Base-by-base conservation (phyloP, 2,113 vertebrate genomes). In the Oceanodroma tethys region DNA sequence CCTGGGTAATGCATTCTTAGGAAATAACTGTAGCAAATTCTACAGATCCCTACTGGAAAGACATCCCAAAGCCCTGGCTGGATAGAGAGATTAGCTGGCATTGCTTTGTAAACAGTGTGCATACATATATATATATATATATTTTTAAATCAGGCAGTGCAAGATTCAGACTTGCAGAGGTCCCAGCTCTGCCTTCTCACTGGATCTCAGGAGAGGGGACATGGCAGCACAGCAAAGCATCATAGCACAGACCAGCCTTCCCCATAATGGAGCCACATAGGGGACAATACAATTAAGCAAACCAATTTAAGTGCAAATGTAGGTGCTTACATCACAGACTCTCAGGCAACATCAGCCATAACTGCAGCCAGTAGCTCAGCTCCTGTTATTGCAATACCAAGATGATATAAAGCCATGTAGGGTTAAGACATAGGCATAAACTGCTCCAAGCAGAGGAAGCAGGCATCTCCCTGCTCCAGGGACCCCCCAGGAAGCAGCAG, bases 1-100 rank as follows among this genome's bases (percentile, higher is more conserved):
- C 52, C 62, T 0, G 2, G 55, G 86, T 95, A 93, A 87, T 76
- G 66, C 66, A 56, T 96, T 93, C 94, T 70, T 72, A 42, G 89
- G 70, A 94, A 95, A 72, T 86, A 91, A 94, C 76, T 45, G 58
- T 71, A 68, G 81, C 83, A 76, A 91, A 91, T 48, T 78, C 81
- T 52, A 85, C 93, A 96, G 95, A 97, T 86, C 91, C 86, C 62
- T 18, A 48, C 86, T 68, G 91, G 91, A 97, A 95, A 89, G 91
- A n/a, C 93, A 96, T 85, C 74, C 76, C 72, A 84, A 89, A 94
- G 81, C 89, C 72, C 60, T 81, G 60, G 60, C 73, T 79, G 67
- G 93, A 91, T 84, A 11, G 86, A 70, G 60, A 91, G 94, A 92
- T 92, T 95, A 92, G 72, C 85, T 43, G 60, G 67, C 60, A 72